A percentile compares a stretch with the other conserved stretches of the same genome.
Conservation (phyloP, 2,797 vertebrate genomes). For the Bucorvus abyssinicus region DNA sequence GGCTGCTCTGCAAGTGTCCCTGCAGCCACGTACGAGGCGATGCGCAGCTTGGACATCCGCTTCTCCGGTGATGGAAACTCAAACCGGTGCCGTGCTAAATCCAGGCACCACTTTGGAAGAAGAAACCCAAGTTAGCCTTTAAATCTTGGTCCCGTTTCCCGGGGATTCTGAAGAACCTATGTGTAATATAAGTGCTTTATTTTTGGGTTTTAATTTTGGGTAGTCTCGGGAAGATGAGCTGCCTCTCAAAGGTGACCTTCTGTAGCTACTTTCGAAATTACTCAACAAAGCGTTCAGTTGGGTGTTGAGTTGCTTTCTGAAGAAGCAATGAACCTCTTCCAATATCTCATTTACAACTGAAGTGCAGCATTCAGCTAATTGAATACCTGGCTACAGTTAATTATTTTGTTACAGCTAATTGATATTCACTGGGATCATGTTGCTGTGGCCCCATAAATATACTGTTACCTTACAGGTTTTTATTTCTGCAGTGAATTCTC, state of each 20-base stretch:
- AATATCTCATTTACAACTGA: conserved; percentile 64
- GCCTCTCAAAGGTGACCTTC: conserved; percentile 8
- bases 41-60: neutral
- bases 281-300: neutral
- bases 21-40: accelerated
- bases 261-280: neutral
- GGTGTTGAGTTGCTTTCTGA: conserved; percentile 11
- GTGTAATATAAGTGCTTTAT: neutral
- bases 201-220: neutral
- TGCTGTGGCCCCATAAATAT: conserved; percentile 75
- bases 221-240: neutral
- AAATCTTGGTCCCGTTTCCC: neutral
- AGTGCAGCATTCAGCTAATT: conserved; percentile 83
- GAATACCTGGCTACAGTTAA: conserved; percentile 83
- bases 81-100: neutral
- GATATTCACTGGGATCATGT: conserved; percentile 81
- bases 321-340: conserved; percentile 24
- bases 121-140: neutral
- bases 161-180: neutral
- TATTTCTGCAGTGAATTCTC: conserved; percentile 19
- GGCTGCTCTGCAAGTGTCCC: neutral
- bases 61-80: neutral
- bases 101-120: neutral
- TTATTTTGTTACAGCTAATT: conserved; percentile 87
- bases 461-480: conserved; percentile 72